Evolutionary conservation across 2,113 vertebrate species (phyloP), one percentile per base, ranked within the genome.

Genomic region (Rhynchomys soricoides): DNA sequence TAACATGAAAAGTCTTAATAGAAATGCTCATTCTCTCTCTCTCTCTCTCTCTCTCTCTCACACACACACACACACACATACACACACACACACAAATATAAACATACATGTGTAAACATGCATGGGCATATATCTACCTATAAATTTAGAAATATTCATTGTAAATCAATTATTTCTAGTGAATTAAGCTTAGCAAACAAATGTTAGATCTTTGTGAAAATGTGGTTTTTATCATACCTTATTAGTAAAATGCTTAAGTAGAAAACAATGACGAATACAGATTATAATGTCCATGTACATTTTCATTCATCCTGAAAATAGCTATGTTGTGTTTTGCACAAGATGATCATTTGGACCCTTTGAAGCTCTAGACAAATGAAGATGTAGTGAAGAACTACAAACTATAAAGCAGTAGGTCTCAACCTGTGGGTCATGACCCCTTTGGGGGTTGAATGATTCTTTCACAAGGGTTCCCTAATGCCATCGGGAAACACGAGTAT

Each of bases 141-240:
- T 37, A 89, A 86, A 57, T 71, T 89, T 73, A 81, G 29, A 94
- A 90, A 89, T 83, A 87, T 52, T n/a, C 81, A 66, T 73, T 95
- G 24, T 86, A 48, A 34, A 48, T 90, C 87, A 43, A 91, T 52
- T 77, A 68, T 55, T 95, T 75, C 86, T 48, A 83, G 31, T 89
- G 15, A 92, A 89, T 57, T 77, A 93, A 86, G 77, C 43, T 91
- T 91, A 92, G 19, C 9, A 91, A 93, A 89, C 62, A 89, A 93
- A 91, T 91, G 37, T 68, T 83, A 50, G 40, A 90, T 66, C 2
- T 92, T 92, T 86, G 48, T 89, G 48, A 77, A 94, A 95, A 59
- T 55, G 50, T 90, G 66, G 78, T 87, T 77, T 91, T 93, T 66
- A 75, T 1, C 34, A 43, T 6, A 26, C 24, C 16, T 90, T 75